Base-by-base conservation (phyloP, 2,888 invertebrate genomes). In the Pristionchus maxplancki region DNA sequence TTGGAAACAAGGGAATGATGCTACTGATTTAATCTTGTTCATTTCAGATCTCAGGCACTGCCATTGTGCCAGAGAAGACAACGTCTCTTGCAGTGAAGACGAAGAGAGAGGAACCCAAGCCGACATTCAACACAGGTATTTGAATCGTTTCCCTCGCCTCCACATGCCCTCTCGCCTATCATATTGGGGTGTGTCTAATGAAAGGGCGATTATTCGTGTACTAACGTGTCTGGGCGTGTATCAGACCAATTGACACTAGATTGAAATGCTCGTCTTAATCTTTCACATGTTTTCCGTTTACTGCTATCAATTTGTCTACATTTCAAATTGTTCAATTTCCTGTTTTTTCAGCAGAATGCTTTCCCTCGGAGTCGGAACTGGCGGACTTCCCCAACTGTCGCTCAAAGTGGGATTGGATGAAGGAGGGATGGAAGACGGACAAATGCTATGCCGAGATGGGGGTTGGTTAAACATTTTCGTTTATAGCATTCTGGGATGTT, bases 371-470 rank as follows among this genome's bases (percentile, higher is more conserved):
- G 8, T n/a, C 37, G 11, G 64, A 85, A 64, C n/a, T 85, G 24
- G 85, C 20, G 2, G 64, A 85, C 44, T 85, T 85, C 17, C 85
- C 85, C 34, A 85, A 85, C 53, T 85, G 85, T 64, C n/a, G 31
- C 15, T n/a, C 40, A 40, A 85, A 85, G n/a, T 83, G 85, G 85
- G 40, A 85, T 48, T 95, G 95, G 95, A 95, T 95, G 95, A 91
- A 90, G 28, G 89, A 92, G 24, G 95, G 95, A 93, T 95, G 95
- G 95, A 93, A 94, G 89, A 94, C 95, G 0, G 95, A 95, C 89
- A 91, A 93, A 1, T 95, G 95, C 90, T 95, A 95, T 90, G 93
- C 93, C 5, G 91, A 94, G 0, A 93, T 95, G 88, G 95, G 95
- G 1, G 91, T 92, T 9, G 1, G 85, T 64, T 53, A 3, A 9